Base-by-base conservation (phyloP, 2,888 invertebrate genomes). In the Dynastes maya region DNA sequence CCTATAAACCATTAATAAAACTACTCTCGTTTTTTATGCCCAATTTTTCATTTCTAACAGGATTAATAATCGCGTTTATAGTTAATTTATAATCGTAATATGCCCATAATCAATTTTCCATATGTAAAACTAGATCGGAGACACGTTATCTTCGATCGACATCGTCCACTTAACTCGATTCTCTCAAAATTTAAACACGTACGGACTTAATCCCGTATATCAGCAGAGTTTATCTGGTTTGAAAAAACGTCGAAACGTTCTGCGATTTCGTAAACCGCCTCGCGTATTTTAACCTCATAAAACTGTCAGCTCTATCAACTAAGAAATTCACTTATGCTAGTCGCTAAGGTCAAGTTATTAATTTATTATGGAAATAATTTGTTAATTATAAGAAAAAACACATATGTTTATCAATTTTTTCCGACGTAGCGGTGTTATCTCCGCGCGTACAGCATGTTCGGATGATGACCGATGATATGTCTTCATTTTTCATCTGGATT, bases 361-460 rank as follows among this genome's bases (percentile, higher is more conserved):
- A 77, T 76, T 79, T 79, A 67, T 76, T 55, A 70, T 79, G 74
- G 63, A 71, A 79, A 68, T 61, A 71, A 76, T 76, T 79, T 76
- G 78, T 79, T 75, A 79, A 79, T 65, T 68, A 63, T 76, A 61
- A 63, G 72, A 72, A 72, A 72, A 72, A 72, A 72, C 72, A 72
- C 58, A 55, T 11, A 40, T 72, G 72, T 72, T 72, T 72, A 72
- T 72, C 72, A 72, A 58, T 72, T 51, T 68, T 68, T 72, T 72
- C 51, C 32, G 70, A 70, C 49, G n/a, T 64, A 13, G 45, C 45
- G 6, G 40, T 45, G 45, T 67, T 67, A 67, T 49, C 67, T 16
- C 22, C 40, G 22, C 13, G 5, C 40, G 22, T 58, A 16, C 16
- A 37, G 32, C 40, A 16, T 55, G 55, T 58, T 58, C 22, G 72